Evolutionary conservation across 2,888 invertebrate species (phyloP), one percentile per base, ranked within the genome.

Genomic region (Drosophila leonis): DNA sequence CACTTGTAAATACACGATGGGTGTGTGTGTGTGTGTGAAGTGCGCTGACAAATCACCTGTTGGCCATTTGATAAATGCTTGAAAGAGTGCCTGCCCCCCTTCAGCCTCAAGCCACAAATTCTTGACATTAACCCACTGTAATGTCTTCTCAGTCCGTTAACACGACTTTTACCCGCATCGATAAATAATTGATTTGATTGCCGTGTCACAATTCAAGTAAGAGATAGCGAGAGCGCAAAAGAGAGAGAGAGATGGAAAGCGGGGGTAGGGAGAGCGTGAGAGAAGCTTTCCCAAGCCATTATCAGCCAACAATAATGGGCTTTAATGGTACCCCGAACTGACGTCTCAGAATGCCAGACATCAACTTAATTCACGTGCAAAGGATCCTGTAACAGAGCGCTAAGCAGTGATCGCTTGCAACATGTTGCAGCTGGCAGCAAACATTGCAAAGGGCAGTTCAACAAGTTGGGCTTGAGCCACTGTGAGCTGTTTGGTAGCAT

Each of bases 151-250:
- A n/a, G 41, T 52, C 44, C 62, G 72, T 78, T 73, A 75, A 78
- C 88, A 87, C 88, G 83, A 84, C 88, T 89, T 65, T 87, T 84
- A 79, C 66, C 85, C 73, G 76, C 85, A 73, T 80, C 42, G 42
- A 55, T 55, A 56, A 56, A 66, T 89, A 89, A 89, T 89, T 89
- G 89, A 75, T 75, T 83, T 83, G 89, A 89, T 83, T 83, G 89
- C 87, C 80, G 65, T 69, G 65, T 69, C 68, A 78, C 69, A 78
- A 57, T 69, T 78, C 60, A 65, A 54, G 74, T 67, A 83, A 87
- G 39, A 27, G 54, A 54, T 39, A 54, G 54, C 18, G 12, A n/a
- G 54, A 39, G 20, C 4, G 35, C 4, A 4, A 24, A 4, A 24
- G 24, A 24, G 24, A 24, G 24, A 24, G 4, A 24, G 24, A 24